phyloP scores from a whole-genome alignment of 2,113 vertebrate genomes.

The Chroicocephalus ridibundus region DNA sequence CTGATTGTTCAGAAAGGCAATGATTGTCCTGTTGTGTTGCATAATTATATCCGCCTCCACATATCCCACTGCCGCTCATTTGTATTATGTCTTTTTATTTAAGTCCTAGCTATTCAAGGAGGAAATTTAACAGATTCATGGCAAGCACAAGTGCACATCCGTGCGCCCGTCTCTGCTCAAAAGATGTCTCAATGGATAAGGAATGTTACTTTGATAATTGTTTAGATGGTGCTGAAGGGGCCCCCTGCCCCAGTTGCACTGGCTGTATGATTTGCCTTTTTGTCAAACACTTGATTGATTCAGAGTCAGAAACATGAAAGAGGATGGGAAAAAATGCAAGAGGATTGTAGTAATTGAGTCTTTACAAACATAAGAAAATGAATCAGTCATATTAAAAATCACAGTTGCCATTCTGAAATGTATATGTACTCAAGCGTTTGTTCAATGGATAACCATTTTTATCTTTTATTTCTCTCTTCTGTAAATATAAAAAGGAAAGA shows the following conservation, averaged over 20 bases:
- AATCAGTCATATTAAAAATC: background rate
- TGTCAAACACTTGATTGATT: background rate
- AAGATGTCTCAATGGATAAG: background rate
- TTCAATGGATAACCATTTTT: background rate
- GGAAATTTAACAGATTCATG: background rate
- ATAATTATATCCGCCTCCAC: background rate
- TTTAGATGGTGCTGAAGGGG: background rate
- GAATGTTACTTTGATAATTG: background rate
- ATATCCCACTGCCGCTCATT: background rate
- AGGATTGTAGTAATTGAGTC: background rate
- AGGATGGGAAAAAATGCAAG: background rate
- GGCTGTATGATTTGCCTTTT: conserved; percentile 5
- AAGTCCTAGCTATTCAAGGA: background rate
- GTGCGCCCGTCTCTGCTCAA: background rate
- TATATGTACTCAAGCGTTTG: background rate
- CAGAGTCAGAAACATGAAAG: background rate
- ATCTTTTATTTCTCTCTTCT: background rate
- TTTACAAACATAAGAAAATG: background rate
- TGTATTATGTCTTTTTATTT: background rate
- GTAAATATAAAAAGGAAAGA: background rate
- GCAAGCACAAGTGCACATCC: background rate
- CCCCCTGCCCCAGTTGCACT: background rate
- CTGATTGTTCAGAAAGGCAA: background rate
- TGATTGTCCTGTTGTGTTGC: background rate
- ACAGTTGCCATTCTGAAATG: background rate